Percentiles rank a stretch among this genome's conserved stretches.
Conservation (phyloP, 2,888 invertebrate genomes). For the Lycaena phlaeas region DNA sequence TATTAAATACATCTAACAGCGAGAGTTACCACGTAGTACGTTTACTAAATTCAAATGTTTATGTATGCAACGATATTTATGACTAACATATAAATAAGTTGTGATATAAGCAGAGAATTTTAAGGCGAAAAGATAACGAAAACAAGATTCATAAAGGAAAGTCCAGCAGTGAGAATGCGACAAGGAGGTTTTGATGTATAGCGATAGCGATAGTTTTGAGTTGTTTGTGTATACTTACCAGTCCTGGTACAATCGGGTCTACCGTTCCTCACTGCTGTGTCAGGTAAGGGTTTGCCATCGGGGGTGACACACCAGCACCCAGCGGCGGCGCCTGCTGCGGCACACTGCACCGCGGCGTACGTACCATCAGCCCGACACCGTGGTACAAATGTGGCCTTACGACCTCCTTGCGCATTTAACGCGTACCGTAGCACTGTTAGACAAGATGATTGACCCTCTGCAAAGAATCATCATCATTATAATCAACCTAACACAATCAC, state of each 20-base stretch:
- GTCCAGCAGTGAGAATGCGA: background rate
- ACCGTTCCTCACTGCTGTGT: constrained; percentile 81
- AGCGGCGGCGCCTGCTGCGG: constrained; percentile 80
- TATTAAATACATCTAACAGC: too few species aligned
- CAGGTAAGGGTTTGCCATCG: constrained; percentile 85
- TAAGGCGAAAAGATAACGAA: too few species aligned
- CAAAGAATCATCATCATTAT: constrained; percentile 9
- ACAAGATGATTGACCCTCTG: constrained; percentile 65
- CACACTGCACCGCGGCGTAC: constrained; percentile 90
- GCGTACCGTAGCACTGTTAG: constrained; percentile 57
- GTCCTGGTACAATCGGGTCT: constrained; percentile 77
- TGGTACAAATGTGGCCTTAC: constrained; percentile 78
- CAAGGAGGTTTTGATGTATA: background rate
- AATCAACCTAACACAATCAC: background rate
- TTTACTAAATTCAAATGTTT: too few species aligned
- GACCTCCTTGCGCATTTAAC: constrained; percentile 45
- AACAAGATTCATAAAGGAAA: background rate
- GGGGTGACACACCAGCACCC: constrained; percentile 94
- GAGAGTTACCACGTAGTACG: too few species aligned
- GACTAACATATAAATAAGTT: too few species aligned
- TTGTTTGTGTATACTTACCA: constrained; percentile 33
- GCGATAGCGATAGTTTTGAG: background rate
- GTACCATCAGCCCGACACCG: constrained; percentile 87
- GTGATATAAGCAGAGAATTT: too few species aligned
- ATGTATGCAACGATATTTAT: too few species aligned